Conservation (phyloP, 2,113 vertebrate species). For the Myxocyprinus asiaticus region DNA sequence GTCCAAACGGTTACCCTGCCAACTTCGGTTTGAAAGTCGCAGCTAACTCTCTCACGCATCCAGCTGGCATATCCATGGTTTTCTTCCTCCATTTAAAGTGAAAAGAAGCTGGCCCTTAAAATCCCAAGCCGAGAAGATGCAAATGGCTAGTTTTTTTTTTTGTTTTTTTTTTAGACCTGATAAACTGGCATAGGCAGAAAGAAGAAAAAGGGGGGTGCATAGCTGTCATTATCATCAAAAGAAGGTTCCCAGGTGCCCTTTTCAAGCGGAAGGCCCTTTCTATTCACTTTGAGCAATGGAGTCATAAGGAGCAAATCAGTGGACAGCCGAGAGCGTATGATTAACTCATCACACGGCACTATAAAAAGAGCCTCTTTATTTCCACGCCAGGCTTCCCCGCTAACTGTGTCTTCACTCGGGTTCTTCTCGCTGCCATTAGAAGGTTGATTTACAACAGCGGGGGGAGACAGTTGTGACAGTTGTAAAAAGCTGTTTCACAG, state of each 20-base stretch:
- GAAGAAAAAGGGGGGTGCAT: conserved; percentile 19
- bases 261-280: conserved; percentile 45
- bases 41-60: conserved; percentile 25
- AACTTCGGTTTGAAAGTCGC: conserved; percentile 42
- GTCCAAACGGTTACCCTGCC: conserved; percentile 29
- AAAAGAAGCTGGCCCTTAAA: conserved; percentile 2
- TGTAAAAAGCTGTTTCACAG: conserved; percentile 42
- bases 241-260: conserved; percentile 54
- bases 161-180: conserved; percentile 19
- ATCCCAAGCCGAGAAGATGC: conserved; percentile 34
- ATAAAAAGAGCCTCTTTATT: conserved; percentile 55
- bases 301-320: conserved; percentile 45
- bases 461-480: conserved; percentile 48
- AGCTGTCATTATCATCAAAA: conserved; percentile 56
- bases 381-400: conserved; percentile 42
- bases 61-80: conserved; percentile 23
- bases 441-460: conserved; percentile 42
- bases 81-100: conserved; percentile 12
- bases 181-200: conserved; percentile 34
- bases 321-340: conserved; percentile 57
- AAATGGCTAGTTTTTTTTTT: conserved; percentile 19
- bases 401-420: conserved; percentile 40
- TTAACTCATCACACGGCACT: conserved; percentile 54
- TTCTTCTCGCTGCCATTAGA: conserved; percentile 41
- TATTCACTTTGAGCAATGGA: conserved; percentile 42